These are phyloP conservation scores for Drosophila lini DNA, from an alignment of 1,140 invertebrate species.

Conservation along the genomic window DNA sequence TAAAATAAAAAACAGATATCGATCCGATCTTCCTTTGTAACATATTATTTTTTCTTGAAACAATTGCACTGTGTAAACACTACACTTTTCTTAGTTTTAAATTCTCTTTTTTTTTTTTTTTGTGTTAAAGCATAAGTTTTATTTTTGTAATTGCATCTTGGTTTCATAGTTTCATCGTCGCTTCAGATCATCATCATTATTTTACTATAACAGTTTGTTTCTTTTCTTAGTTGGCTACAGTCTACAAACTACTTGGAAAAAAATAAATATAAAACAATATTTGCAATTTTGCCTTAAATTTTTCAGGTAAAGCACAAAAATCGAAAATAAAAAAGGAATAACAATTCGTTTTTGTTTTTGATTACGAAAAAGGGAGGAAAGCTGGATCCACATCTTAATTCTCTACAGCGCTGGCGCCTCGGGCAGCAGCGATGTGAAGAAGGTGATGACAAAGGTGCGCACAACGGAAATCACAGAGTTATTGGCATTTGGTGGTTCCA, in stretches of 20 bases:
- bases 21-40: too few species aligned
- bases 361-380: slow-evolving; percentile 38
- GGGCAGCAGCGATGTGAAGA: slow-evolving; percentile 90
- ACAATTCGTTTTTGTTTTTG: slow-evolving; percentile 25
- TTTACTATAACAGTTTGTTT: slow-evolving; percentile 59
- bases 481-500: slow-evolving; percentile 85
- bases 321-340: slow-evolving; percentile 35
- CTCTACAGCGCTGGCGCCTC: slow-evolving; percentile 86
- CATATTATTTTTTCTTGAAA: background rate
- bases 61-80: slow-evolving; percentile 32
- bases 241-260: slow-evolving; percentile 50
- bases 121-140: slow-evolving; percentile 62
- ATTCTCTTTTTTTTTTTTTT: slow-evolving; percentile 24
- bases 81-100: background rate
- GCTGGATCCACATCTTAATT: slow-evolving; percentile 11
- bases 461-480: slow-evolving; percentile 87
- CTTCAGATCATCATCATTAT: slow-evolving; percentile 3
- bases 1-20: too few species aligned
- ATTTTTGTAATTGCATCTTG: slow-evolving; percentile 62
- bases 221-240: slow-evolving; percentile 50
- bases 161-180: slow-evolving; percentile 48
- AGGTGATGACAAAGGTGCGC: slow-evolving; percentile 90
- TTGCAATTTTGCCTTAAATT: slow-evolving; percentile 16
- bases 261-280: slow-evolving; percentile 54
- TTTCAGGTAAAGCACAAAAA: slow-evolving; percentile 25